Evolutionary conservation across 2,888 invertebrate species (phyloP), one percentile per base, ranked within the genome.

Genomic region (Campopleginae sp.): DNA sequence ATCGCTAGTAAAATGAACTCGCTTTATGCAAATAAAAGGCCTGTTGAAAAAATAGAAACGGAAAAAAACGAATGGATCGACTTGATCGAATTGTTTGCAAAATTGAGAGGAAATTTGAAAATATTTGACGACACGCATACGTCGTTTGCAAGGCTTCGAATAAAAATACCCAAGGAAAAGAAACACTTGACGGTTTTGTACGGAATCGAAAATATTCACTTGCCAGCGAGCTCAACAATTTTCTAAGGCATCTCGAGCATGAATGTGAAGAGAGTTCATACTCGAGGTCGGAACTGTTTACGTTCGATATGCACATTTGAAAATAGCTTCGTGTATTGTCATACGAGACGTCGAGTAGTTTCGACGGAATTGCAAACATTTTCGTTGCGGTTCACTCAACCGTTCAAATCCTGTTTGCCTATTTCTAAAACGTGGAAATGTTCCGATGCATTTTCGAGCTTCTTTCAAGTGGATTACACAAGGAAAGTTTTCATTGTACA

Each of bases 291-390:
- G 14, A 58, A 27, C 27, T 58, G 58, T 58, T 58, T 58, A 14
- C 58, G 23, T 58, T 58, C 58, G 27, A 58, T 58, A 27, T 58
- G 5, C 14, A 12, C 27, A 58, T 58, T 58, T 58, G 58, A 58
- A 58, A 58, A 58, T 58, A 58, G 58, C 58, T 27, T 27, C 5
- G 27, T 58, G 14, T 27, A 58, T 27, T 58, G 27, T 58, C 23
- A 27, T 27, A 27, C 27, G 27, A 58, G 14, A 58, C 12, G 23
- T 27, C 27, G 58, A 27, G 58, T 27, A 27, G 27, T 58, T 27
- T 27, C 38, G 58, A 4, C 12, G 58, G 4, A 58, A 58, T 27
- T 58, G 27, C 58, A 27, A 27, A 58, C 58, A 27, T 58, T 58
- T 27, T 6, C 6, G 27, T 58, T 58, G 8, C 27, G 14, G 14